Base-by-base conservation (phyloP, 2,888 invertebrate genomes). In the Dynastes hyllus region DNA sequence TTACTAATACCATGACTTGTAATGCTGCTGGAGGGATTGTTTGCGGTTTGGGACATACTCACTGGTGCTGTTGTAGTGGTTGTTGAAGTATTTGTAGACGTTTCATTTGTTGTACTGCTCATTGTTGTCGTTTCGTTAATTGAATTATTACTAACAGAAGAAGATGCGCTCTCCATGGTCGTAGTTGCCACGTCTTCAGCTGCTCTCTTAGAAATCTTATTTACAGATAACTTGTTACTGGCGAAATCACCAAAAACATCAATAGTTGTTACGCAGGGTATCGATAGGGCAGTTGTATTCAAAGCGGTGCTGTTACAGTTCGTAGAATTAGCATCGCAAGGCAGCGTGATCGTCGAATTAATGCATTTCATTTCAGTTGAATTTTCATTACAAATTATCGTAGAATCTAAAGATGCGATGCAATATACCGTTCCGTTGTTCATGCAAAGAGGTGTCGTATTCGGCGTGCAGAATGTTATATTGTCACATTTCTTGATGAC, bases 211-310 rank as follows among this genome's bases (percentile, higher is more conserved):
- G 77, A 79, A 5, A 77, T 37, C 16, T 77, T 80, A 65, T 78
- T 79, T n/a, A 78, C 76, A 3, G 58, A 69, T 22, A 80, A 32
- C 58, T 70, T 73, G 32, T 79, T 77, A 13, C 76, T 69, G 5
- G 40, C 55, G 37, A 80, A 79, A 53, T 83, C 81, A 0, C 83
- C 83, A 58, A 78, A 82, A 45, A 79, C 61, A 29, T 76, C 73
- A 67, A 79, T 76, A 4, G 67, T 69, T 13, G 79, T 70, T n/a
- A 79, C 53, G 69, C 79, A 79, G 9, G 79, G 79, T 53, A 79
- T 79, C 3, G 61, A 61, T 16, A 79, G 58, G 2, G 65, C 11
- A 8, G 79, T 76, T 22, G 79, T 70, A 29, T 75, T 79, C 9
- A 37, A n/a, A 13, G 50, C 5, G 3, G 67, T 76, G 45, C 61